Percentiles rank a stretch among this genome's conserved stretches.
phyloP scores from a whole-genome alignment of 2,888 invertebrate species.

The Sarcophaga caerulescens region DNA sequence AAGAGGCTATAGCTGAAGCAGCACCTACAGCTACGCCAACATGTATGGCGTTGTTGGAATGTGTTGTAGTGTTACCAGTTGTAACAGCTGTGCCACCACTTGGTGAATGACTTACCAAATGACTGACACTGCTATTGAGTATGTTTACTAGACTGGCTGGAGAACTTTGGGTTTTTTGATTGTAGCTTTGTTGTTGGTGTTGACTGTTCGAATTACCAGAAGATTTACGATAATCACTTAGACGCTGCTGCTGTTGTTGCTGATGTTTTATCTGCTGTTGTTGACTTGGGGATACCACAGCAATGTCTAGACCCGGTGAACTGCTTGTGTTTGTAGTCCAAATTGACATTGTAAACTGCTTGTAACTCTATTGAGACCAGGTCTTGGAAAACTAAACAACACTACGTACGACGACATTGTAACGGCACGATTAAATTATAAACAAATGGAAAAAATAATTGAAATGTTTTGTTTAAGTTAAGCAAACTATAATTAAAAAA shows the following conservation, averaged over 20 bases:
- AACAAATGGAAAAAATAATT: conserved; percentile 16
- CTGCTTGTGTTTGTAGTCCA: conserved; percentile 85
- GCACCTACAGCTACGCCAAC: conserved; percentile 60
- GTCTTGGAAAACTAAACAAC: conserved; percentile 16
- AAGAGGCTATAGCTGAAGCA: conserved; percentile 56
- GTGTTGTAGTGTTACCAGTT: conserved; percentile 29
- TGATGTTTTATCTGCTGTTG: conserved; percentile 45
- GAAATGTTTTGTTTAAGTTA: no score
- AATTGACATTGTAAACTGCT: conserved; percentile 83
- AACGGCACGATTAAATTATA: not conserved
- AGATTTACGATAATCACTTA: conserved; percentile 40
- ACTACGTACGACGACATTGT: conserved; percentile 51
- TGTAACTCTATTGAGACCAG: not conserved
- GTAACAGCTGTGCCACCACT: conserved; percentile 28
- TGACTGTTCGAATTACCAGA: conserved; percentile 22
- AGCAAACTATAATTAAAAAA: conserved; percentile 1
- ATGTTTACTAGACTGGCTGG: conserved; percentile 62
- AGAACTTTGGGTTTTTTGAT: conserved; percentile 49
- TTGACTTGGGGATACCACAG: conserved; percentile 69
- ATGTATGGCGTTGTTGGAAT: conserved; percentile 65
- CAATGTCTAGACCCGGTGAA: conserved; percentile 81
- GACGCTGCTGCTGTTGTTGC: conserved; percentile 50
- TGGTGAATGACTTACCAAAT: conserved; percentile 62
- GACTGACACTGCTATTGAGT: conserved; percentile 44
- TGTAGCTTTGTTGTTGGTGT: conserved; percentile 36